Percentiles rank a stretch among this genome's conserved stretches.
These are phyloP conservation scores for Drosophila monieri DNA, from an alignment of 2,888 invertebrate species.

Conservation along the genomic window DNA sequence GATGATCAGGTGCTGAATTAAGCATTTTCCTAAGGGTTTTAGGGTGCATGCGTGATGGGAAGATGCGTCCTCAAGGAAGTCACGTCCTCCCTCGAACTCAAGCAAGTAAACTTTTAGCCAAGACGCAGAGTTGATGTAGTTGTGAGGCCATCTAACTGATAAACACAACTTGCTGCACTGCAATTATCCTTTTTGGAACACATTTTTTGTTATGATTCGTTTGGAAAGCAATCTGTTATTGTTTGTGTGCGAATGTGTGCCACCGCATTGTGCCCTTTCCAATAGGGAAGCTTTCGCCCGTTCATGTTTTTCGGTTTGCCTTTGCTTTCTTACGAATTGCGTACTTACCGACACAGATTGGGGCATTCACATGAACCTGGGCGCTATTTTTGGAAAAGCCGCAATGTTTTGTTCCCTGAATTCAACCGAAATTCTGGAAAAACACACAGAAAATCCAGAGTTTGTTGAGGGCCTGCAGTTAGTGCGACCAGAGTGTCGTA, in stretches of 20 bases:
- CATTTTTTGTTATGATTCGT: constrained; percentile 33
- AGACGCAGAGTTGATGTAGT: neutral
- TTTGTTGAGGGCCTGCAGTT: constrained; percentile 7
- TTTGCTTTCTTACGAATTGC: neutral
- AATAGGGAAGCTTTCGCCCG: constrained; percentile 26
- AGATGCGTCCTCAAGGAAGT: constrained; percentile 18
- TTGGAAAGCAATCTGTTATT: constrained; percentile 25
- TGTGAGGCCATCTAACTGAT: neutral
- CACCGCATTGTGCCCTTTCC: constrained; percentile 36
- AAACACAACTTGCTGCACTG: neutral
- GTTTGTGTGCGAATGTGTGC: constrained; percentile 43
- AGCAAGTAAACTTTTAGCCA: neutral
- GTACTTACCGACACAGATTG: constrained; percentile 14
- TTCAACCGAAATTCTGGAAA: constrained; percentile 20
- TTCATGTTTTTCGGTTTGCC: constrained; percentile 22
- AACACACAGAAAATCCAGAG: constrained; percentile 40
- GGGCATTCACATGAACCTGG: constrained; percentile 10
- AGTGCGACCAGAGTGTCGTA: constrained; percentile 4
- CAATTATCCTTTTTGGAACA: neutral
- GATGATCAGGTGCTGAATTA: constrained; percentile 7
- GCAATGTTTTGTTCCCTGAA: constrained; percentile 1
- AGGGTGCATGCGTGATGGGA: constrained; percentile 28
- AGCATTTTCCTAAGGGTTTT: neutral
- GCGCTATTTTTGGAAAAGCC: constrained; percentile 7
- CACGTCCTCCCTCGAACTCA: constrained; percentile 14